phyloP scores from a whole-genome alignment of 2,113 vertebrate genomes.

The Pelecanus crispus region DNA sequence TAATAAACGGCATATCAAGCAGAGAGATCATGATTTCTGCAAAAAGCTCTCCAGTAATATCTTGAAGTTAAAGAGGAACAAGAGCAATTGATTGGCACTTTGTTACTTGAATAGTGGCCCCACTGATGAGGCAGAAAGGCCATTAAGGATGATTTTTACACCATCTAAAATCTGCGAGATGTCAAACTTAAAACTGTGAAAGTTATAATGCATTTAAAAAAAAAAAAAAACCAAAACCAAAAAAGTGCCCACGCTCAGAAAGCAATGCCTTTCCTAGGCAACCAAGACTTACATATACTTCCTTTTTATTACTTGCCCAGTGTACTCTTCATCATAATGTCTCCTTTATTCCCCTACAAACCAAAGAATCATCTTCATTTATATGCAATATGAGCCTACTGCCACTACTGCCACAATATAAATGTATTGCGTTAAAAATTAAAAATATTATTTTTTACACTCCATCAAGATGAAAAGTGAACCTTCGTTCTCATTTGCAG shows the following conservation, averaged over 20 bases:
- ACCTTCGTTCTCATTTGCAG: constrained; percentile 26
- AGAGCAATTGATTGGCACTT: constrained; percentile 68
- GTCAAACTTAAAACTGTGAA: constrained; percentile 54
- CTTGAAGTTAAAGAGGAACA: constrained; percentile 63
- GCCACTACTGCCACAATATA: constrained; percentile 45
- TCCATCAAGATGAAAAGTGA: constrained; percentile 69
- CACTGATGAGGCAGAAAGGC: constrained; percentile 65
- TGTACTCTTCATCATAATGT: constrained; percentile 39
- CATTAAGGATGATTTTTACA: constrained; percentile 62
- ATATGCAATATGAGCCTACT: constrained; percentile 38
- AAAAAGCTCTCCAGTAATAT: constrained; percentile 54
- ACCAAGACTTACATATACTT: background rate
- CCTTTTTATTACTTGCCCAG: constrained; percentile 10
- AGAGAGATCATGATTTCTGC: constrained; percentile 55
- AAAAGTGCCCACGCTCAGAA: background rate
- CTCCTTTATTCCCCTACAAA: constrained; percentile 44
- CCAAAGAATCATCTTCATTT: constrained; percentile 56
- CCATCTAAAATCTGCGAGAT: constrained; percentile 51
- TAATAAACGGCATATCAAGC: constrained; percentile 57
- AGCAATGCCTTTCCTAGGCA: constrained; percentile 41
- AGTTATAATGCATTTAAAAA: constrained; percentile 1
- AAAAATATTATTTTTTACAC: constrained; percentile 72
- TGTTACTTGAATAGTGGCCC: constrained; percentile 51
- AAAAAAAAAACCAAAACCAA: background rate
- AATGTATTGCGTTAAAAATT: constrained; percentile 75